These are phyloP conservation scores for Zophobas morio DNA, from an alignment of 1,140 invertebrate species.

Conservation along the genomic window DNA sequence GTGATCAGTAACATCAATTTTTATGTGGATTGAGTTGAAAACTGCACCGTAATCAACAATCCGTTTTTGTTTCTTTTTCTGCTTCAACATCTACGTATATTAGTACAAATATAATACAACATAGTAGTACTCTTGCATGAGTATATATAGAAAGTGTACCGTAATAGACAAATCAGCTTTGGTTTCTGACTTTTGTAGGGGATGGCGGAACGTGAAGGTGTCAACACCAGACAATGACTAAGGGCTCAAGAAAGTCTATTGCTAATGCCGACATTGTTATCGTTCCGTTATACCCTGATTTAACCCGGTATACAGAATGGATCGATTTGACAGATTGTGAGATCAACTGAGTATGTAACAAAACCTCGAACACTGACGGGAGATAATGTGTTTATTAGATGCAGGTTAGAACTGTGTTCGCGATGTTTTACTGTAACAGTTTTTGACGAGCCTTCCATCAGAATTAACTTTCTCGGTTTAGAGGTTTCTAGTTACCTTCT, in stretches of 20 bases:
- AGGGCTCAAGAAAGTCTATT: slow-evolving; percentile 55
- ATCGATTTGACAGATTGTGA: too few relatives aligned
- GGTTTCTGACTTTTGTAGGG: slow-evolving; percentile 43
- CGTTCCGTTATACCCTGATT: slow-evolving; percentile 40
- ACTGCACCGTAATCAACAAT: slow-evolving; percentile 52
- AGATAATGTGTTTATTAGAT: too few relatives aligned
- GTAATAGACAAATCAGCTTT: slow-evolving; percentile 29
- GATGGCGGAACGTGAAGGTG: slow-evolving; percentile 42
- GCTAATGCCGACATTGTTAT: slow-evolving; percentile 45
- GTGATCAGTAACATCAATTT: slow-evolving; percentile 49
- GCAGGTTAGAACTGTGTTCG: too few relatives aligned
- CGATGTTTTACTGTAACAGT: too few relatives aligned
- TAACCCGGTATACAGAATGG: neutral
- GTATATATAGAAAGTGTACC: slow-evolving; percentile 41
- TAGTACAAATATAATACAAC: slow-evolving; percentile 35
- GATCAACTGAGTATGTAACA: neutral
- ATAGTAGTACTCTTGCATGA: neutral
- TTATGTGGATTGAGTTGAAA: slow-evolving; percentile 51
- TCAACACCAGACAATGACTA: slow-evolving; percentile 49
- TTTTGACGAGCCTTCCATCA: too few relatives aligned
- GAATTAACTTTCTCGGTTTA: too few relatives aligned
- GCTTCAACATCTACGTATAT: slow-evolving; percentile 49
- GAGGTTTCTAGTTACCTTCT: too few relatives aligned
- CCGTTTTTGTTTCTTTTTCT: slow-evolving; percentile 45
- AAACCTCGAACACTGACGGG: too few relatives aligned